Conservation (phyloP, 2,888 invertebrate genomes). For the Cerceris rybyensis region DNA sequence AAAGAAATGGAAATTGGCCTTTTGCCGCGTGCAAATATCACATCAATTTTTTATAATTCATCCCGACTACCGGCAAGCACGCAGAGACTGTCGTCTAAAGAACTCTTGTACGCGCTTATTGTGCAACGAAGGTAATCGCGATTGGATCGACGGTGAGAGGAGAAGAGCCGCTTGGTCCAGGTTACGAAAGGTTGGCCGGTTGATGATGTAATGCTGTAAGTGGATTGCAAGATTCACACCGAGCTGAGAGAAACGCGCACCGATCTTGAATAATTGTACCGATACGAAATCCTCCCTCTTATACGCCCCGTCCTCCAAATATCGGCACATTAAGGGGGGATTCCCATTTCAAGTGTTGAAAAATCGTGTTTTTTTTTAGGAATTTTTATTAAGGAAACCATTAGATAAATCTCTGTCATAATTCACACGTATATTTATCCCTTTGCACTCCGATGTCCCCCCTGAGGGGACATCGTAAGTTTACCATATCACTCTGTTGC, state of each 20-base stretch:
- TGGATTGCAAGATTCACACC: slow-evolving; percentile 46
- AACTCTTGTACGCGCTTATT: slow-evolving; percentile 24
- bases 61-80: background rate
- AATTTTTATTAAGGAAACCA: too few relatives aligned
- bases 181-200: slow-evolving; percentile 49
- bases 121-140: slow-evolving; percentile 47
- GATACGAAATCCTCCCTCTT: slow-evolving; percentile 3
- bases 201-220: slow-evolving; percentile 39
- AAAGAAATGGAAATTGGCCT: slow-evolving; percentile 12
- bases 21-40: slow-evolving; percentile 23
- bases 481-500: too few relatives aligned
- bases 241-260: slow-evolving; percentile 9
- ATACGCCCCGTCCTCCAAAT: background rate
- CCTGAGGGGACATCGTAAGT: too few relatives aligned
- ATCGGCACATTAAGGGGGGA: too few relatives aligned
- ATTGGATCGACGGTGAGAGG: slow-evolving; percentile 43
- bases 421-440: too few relatives aligned
- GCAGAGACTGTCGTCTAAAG: background rate
- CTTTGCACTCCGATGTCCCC: too few relatives aligned
- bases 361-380: too few relatives aligned
- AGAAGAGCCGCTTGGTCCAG: slow-evolving; percentile 49
- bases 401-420: too few relatives aligned
- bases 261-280: slow-evolving; percentile 10
- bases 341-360: too few relatives aligned
- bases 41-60: background rate